These are phyloP conservation scores for Sipunculus nudus DNA, from an alignment of 2,888 invertebrate genomes.

Conservation along the genomic window DNA sequence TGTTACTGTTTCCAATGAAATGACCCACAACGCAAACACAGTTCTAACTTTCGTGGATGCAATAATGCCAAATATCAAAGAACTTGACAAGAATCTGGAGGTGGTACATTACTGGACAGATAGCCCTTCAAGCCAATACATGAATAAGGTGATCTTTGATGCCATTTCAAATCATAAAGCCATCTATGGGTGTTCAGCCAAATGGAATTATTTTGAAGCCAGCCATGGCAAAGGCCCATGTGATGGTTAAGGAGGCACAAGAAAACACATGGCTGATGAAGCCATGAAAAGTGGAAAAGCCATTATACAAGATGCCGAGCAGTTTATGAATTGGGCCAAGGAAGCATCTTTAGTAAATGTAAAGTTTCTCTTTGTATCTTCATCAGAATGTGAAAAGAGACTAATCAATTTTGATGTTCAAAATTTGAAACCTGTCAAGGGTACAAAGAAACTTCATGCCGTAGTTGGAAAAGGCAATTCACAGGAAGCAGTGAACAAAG, in stretches of 20 bases:
- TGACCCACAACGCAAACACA: slow-evolving; percentile 29
- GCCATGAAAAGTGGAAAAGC: no score
- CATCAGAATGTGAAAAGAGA: no score
- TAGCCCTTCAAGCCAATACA: slow-evolving; percentile 36
- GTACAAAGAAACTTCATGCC: no score
- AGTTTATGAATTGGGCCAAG: background rate
- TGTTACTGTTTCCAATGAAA: slow-evolving; percentile 34
- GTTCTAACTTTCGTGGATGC: slow-evolving; percentile 34
- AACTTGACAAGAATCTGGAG: background rate
- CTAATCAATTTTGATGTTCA: no score
- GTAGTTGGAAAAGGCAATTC: no score
- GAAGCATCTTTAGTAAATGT: no score
- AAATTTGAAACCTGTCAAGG: no score
- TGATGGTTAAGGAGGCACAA: slow-evolving; percentile 1
- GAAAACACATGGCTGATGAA: background rate
- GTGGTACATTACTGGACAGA: slow-evolving; percentile 38
- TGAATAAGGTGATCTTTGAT: slow-evolving; percentile 37
- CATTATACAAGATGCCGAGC: background rate
- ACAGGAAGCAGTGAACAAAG: no score
- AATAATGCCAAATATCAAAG: slow-evolving; percentile 20
- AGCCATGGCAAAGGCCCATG: slow-evolving; percentile 7
- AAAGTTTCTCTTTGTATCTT: no score
- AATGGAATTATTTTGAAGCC: slow-evolving; percentile 32
- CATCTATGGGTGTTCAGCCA: slow-evolving; percentile 13
- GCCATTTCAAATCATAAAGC: slow-evolving; percentile 18